phyloP scores from a whole-genome alignment of 2,797 vertebrate genomes.

The Capromys pilorides region DNA sequence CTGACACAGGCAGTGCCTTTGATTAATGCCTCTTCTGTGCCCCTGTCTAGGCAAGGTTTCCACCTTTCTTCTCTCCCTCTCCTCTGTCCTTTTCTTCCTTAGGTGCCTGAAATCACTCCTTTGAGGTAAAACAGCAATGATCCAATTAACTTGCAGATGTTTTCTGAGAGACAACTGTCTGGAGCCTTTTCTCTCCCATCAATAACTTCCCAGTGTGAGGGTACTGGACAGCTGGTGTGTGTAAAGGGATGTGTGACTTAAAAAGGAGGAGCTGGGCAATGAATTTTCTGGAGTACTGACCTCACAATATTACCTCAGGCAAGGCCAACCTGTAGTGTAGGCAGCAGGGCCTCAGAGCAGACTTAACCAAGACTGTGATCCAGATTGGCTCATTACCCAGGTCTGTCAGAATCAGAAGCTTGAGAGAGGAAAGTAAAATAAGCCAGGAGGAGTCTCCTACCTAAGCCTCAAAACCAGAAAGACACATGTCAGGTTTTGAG shows the following conservation, averaged over 20 bases:
- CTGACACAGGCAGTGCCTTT: slow-evolving; percentile 18
- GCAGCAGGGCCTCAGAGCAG: not conserved
- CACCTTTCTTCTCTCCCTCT: not conserved
- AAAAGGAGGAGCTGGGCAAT: not conserved
- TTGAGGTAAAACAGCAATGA: slow-evolving; percentile 32
- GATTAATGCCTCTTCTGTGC: slow-evolving; percentile 17
- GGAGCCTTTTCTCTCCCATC: slow-evolving; percentile 18
- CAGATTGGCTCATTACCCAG: not conserved
- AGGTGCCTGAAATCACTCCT: not conserved
- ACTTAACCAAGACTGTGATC: not conserved
- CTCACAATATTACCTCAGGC: not conserved
- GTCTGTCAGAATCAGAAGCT: not conserved
- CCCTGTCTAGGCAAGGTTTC: not conserved
- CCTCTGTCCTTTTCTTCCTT: not conserved
- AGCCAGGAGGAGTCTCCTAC: not conserved
- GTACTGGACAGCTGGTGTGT: not conserved
- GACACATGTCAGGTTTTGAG: not conserved
- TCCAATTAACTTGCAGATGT: slow-evolving; percentile 14
- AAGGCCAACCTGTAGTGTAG: not conserved
- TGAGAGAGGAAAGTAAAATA: not conserved
- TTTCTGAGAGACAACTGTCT: slow-evolving; percentile 24
- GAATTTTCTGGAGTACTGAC: not conserved
- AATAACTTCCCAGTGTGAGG: not conserved
- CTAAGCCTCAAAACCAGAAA: slow-evolving; percentile 23
- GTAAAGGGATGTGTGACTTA: not conserved